Conservation (phyloP, 2,888 invertebrate genomes). For the Lamellibrachia satsuma region DNA sequence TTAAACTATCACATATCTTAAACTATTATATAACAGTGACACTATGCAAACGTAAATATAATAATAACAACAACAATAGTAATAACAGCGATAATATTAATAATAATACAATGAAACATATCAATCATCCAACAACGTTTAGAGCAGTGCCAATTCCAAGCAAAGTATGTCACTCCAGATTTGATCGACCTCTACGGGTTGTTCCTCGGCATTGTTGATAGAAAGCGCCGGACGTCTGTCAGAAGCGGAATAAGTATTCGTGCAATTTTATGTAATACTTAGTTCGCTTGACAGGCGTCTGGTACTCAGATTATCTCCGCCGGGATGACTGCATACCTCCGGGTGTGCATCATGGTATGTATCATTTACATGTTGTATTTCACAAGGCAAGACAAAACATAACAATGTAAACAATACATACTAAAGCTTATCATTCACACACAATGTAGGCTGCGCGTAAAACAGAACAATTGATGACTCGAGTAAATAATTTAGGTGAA, state of each 20-base stretch:
- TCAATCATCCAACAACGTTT: neutral
- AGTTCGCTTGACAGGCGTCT: neutral
- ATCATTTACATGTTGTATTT: neutral
- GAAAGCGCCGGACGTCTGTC: neutral
- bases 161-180: neutral
- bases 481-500: no score
- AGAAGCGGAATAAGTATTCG: constrained; percentile 13
- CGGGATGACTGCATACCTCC: neutral
- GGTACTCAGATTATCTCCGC: neutral
- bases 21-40: no score
- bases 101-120: no score
- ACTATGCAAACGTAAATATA: no score
- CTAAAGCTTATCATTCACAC: neutral
- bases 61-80: no score
- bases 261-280: neutral
- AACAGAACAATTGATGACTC: no score
- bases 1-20: no score
- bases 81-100: no score
- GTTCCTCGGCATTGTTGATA: neutral
- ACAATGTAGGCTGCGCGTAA: neutral
- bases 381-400: no score
- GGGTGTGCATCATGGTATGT: neutral
- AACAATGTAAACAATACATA: neutral
- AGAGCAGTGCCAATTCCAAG: neutral
- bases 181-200: neutral